Evolutionary conservation across 92 coral and sea anemone species (phyloP), one percentile per base, ranked within the genome.

Genomic region (Umimayanthus kanabou): DNA sequence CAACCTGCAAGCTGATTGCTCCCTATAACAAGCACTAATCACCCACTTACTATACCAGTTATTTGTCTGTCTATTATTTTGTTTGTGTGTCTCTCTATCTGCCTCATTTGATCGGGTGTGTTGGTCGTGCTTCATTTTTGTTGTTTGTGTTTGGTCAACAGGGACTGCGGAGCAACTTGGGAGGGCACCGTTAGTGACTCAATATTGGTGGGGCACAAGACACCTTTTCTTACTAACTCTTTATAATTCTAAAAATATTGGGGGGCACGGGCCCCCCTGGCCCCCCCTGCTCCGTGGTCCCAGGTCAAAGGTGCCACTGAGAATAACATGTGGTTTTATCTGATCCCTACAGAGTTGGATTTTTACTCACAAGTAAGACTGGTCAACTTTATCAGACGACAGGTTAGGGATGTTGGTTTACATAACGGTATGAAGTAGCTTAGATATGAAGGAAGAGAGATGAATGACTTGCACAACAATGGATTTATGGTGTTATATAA

Each of bases 311-410:
- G 73, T 69, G 29, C 25, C 58, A 67, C 30, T 67, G 9, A 29
- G 76, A 71, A 10, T 73, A 73, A 73, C 43, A 23, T 22, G 28
- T 73, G 43, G 43, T 3, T 42, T 18, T 69, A 73, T 30, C 82
- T 85, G 43, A 57, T 73, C 67, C 71, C 47, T 43, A 37, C 50
- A 96, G 98, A 90, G 47, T 86, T 96, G 73, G 92, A 90, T 89
- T 96, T 96, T 84, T 96, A 96, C 79, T 94, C 92, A 22, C 96
- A 94, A 87, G 98, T 96, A 22, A 96, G 93, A 75, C 89, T 96
- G 79, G 98, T 96, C 71, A 96, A 96, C 88, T 96, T 85, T 87
- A 89, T 96, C 87, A 83, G 98, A 83, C 88, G 96, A 79, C 93
- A 91, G 90, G 98, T 95, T 85, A 25, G 88, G 88, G 6, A 43